Evolutionary conservation across 2,888 invertebrate genomes (phyloP), one percentile per base, ranked within the genome.

Genomic region (Marasmarcha lunaedactyla): DNA sequence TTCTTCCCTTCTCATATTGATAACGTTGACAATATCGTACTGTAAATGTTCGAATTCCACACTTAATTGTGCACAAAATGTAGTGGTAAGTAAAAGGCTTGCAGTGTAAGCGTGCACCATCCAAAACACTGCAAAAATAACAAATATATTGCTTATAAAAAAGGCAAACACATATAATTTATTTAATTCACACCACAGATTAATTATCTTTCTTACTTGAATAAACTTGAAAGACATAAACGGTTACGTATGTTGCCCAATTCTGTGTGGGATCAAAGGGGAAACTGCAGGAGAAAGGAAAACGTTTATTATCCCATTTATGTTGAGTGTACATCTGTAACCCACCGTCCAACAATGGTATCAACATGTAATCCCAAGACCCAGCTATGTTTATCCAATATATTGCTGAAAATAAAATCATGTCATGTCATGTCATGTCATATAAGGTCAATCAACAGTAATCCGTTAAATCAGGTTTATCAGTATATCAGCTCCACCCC

Each of bases 1-100:
- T 20, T 20, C 20, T 3, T 7, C 4, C 3, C 7, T 20, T 7
- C 7, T 20, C 3, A 7, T 20, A 20, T 20, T 20, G 3, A 20
- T 20, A 5, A 57, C 43, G 1, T 41, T 33, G 7, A 47, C 38
- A 12, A 72, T 43, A 33, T 74, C 71, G 37, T 68, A 57, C 42
- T 54, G 50, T 0, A 74, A 50, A 37, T 70, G 41, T 2, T 54
- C 38, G 37, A 71, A 72, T 27, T 67, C 62, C 1, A 51, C 55
- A 5, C 53, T 57, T 0, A 74, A 47, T 10, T 59, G 45, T 0
- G 59, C 62, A 39, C 64, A 63, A 1, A 66, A 33, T 0, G 55
- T 55, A 40, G 62, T 57, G 48, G 67, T 52, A 0, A 72, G 39
- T 14, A 64, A 44, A 35, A 61, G 50, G 0, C 55, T 38, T n/a